A percentile compares a stretch with the other conserved stretches of the same genome.
Conservation (phyloP, 2,888 invertebrate species). For the Nematopogon swammerdamellus region DNA sequence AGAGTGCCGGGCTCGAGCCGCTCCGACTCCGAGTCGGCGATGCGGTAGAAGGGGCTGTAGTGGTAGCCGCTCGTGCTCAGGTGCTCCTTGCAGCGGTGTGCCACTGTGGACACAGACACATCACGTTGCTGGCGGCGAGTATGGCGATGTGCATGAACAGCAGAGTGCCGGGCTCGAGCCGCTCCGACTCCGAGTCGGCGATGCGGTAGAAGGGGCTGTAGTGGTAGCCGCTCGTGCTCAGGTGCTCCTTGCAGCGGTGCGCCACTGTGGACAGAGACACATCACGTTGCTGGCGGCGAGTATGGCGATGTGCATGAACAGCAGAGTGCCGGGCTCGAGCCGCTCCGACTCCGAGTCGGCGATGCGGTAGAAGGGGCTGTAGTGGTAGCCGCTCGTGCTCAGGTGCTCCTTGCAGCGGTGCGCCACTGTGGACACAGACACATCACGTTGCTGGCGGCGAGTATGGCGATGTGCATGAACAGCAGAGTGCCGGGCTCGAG, state of each 20-base stretch:
- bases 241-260: constrained; percentile 50
- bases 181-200: constrained; percentile 11
- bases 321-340: constrained; percentile 16
- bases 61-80: constrained; percentile 51
- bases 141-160: constrained; percentile 66
- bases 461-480: constrained; percentile 65
- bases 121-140: constrained; percentile 63
- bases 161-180: constrained; percentile 14
- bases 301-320: constrained; percentile 65
- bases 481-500: constrained; percentile 17
- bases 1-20: constrained; percentile 14
- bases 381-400: constrained; percentile 53
- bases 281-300: constrained; percentile 64
- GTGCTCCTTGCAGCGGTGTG: constrained; percentile 50
- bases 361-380: constrained; percentile 56
- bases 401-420: constrained; percentile 52
- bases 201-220: constrained; percentile 59
- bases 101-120: no score
- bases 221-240: constrained; percentile 50
- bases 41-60: constrained; percentile 56
- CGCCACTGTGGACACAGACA: no score
- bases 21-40: constrained; percentile 19
- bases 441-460: constrained; percentile 65
- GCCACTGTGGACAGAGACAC: no score
- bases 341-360: constrained; percentile 11